These are phyloP conservation scores for Alectura lathami DNA, from an alignment of 2,113 vertebrate species.

Conservation along the genomic window DNA sequence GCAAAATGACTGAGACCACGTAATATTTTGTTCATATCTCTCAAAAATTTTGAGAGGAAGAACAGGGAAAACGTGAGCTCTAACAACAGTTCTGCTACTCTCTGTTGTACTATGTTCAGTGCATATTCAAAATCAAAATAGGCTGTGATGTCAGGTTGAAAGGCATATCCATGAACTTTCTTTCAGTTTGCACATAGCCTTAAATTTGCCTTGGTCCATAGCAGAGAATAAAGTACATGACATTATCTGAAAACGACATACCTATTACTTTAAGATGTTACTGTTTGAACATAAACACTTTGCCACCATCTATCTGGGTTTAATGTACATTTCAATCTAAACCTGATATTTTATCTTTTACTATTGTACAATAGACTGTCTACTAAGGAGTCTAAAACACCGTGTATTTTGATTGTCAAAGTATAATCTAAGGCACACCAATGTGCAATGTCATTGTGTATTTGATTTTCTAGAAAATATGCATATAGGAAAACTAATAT, in stretches of 20 bases:
- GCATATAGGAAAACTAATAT: neutral
- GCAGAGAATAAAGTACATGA: neutral
- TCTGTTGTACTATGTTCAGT: neutral
- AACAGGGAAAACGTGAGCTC: conserved; percentile 20
- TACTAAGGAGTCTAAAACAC: neutral
- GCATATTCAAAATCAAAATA: conserved; percentile 50
- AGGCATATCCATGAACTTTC: conserved; percentile 3
- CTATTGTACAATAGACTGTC: neutral
- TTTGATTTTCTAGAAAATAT: neutral
- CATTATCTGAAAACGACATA: conserved; percentile 8
- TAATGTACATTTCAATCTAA: neutral
- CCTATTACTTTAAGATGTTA: neutral
- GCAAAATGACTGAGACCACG: conserved; percentile 16
- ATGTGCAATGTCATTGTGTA: neutral
- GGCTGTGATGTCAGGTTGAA: neutral
- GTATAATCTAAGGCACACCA: neutral
- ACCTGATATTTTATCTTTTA: neutral
- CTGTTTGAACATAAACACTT: neutral
- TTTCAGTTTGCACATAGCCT: neutral
- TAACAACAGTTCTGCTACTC: conserved; percentile 35
- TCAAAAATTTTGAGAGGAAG: neutral
- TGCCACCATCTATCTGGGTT: neutral
- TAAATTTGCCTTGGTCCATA: neutral
- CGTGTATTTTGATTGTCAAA: neutral
- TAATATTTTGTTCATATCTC: conserved; percentile 15